Conservation (phyloP, 2,888 invertebrate genomes). For the Dryadula phaetusa region DNA sequence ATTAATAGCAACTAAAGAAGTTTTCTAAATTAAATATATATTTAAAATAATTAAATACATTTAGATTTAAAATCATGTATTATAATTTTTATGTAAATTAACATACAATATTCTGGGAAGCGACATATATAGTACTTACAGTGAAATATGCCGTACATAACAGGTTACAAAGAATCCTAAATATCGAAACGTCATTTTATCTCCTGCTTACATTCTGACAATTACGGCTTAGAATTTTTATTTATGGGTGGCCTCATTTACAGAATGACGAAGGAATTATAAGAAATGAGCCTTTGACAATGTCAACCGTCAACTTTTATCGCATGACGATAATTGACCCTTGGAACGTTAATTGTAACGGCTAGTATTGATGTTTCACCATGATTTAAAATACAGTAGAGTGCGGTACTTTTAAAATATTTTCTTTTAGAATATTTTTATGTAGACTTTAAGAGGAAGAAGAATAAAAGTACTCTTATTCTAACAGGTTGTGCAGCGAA, state of each 20-base stretch:
- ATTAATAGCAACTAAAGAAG: too few relatives aligned
- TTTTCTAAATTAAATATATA: too few relatives aligned
- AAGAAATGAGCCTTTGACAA: constrained; percentile 57
- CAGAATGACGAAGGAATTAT: constrained; percentile 61
- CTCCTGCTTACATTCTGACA: constrained; percentile 15
- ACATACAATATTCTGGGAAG: neutral
- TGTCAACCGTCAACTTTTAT: constrained; percentile 53
- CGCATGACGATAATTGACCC: constrained; percentile 42
- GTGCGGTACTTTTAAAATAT: constrained; percentile 3
- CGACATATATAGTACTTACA: neutral
- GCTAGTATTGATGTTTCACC: constrained; percentile 31
- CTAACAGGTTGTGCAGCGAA: too few relatives aligned
- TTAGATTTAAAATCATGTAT: too few relatives aligned
- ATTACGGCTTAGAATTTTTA: constrained; percentile 25
- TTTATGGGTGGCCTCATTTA: constrained; percentile 49
- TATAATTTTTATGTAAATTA: neutral
- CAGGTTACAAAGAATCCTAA: neutral
- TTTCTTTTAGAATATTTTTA: too few relatives aligned
- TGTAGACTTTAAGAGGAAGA: too few relatives aligned
- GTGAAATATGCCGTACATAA: neutral
- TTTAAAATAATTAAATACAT: too few relatives aligned
- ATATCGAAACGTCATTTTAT: neutral
- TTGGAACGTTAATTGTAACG: constrained; percentile 46
- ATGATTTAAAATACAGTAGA: constrained; percentile 1
- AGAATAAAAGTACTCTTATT: too few relatives aligned